Conservation (phyloP, 2,888 invertebrate genomes). For the Eulithis testata region DNA sequence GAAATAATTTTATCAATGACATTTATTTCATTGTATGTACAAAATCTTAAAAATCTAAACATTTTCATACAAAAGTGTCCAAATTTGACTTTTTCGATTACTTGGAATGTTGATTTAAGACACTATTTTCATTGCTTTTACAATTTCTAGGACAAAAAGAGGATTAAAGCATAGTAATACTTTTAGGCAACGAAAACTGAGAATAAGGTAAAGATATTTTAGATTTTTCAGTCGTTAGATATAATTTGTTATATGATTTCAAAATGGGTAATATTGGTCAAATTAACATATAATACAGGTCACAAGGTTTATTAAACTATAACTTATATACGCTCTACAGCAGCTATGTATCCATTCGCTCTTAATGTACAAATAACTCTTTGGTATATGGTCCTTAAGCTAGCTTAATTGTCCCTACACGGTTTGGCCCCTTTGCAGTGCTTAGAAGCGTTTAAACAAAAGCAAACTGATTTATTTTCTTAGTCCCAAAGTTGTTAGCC, state of each 20-base stretch:
- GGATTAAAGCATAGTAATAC: constrained; percentile 65
- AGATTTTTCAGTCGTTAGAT: constrained; percentile 45
- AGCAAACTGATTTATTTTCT: neutral
- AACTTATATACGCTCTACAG: constrained; percentile 76
- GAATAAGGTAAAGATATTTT: constrained; percentile 36
- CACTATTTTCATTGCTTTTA: constrained; percentile 79
- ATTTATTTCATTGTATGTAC: constrained; percentile 85
- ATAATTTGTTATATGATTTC: constrained; percentile 30
- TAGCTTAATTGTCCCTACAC: constrained; percentile 76
- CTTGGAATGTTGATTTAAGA: constrained; percentile 81
- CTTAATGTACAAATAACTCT: constrained; percentile 82
- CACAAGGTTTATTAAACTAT: constrained; percentile 73
- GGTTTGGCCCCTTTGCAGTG: constrained; percentile 67
- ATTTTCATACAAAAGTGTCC: constrained; percentile 83
- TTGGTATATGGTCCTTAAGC: constrained; percentile 82
- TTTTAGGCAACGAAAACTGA: constrained; percentile 50
- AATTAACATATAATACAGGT: constrained; percentile 44
- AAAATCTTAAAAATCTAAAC: constrained; percentile 82
- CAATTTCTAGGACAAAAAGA: constrained; percentile 67
- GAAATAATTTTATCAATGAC: constrained; percentile 74
- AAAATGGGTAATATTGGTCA: constrained; percentile 40
- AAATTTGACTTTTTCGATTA: constrained; percentile 78
- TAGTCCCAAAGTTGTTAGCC: neutral
- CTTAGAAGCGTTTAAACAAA: constrained; percentile 2
- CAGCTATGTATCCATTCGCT: constrained; percentile 67